Percentiles rank a stretch among this genome's conserved stretches.
Evolutionary conservation across 2,888 invertebrate species (phyloP).

Genomic region (Scaptomyza polygonia): DNA sequence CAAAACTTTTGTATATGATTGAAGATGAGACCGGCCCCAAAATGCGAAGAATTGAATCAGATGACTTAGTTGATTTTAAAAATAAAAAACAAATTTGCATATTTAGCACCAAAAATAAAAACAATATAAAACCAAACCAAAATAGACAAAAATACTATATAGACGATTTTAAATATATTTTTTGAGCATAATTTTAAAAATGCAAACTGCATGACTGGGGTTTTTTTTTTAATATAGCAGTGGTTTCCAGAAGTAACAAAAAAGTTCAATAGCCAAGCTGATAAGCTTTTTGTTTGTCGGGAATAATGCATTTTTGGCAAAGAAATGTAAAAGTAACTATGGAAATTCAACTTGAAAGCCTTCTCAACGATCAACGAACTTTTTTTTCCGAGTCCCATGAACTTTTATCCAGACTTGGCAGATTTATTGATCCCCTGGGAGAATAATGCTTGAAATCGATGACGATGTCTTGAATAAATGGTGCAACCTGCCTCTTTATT

Average conservation of each 20-base stretch:
- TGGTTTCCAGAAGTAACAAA: conserved; percentile 13
- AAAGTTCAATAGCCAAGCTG: conserved; percentile 36
- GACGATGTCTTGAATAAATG: conserved; percentile 33
- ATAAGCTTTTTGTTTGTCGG: conserved; percentile 30
- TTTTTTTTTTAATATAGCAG: background rate
- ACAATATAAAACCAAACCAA: conserved; percentile 20
- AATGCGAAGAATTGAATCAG: conserved; percentile 45
- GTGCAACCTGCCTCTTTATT: conserved; percentile 7
- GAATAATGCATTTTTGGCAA: conserved; percentile 46
- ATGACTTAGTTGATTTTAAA: conserved; percentile 70
- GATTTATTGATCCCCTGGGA: conserved; percentile 17
- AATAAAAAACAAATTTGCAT: conserved; percentile 47
- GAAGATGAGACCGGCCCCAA: conserved; percentile 28
- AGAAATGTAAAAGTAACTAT: conserved; percentile 32
- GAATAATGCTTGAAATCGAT: conserved; percentile 18
- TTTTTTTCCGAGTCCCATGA: conserved; percentile 53
- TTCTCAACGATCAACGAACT: conserved; percentile 66
- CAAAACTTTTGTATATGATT: conserved; percentile 19
- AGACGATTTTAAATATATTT: conserved; percentile 27
- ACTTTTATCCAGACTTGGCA: conserved; percentile 33
- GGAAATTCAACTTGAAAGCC: conserved; percentile 58
- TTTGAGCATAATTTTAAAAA: background rate
- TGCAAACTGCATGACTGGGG: conserved; percentile 59
- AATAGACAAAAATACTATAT: conserved; percentile 26
- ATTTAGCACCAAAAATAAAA: conserved; percentile 19